These are phyloP conservation scores for Aurelia aurita DNA, from an alignment of 30 jellyfish, hydroid and myxozoan genomes.

Conservation along the genomic window DNA sequence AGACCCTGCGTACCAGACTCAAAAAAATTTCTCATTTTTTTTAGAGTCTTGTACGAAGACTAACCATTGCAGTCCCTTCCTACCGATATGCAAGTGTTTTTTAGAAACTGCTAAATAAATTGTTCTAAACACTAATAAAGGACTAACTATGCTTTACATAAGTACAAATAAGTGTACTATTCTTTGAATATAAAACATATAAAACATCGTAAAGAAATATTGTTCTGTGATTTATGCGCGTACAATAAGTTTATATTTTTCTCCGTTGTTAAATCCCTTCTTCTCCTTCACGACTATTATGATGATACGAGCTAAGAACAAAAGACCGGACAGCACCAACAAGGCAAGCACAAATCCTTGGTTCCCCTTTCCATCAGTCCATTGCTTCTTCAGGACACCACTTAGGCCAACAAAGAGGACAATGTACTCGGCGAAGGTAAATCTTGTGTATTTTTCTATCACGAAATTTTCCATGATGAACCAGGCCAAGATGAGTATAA, in stretches of 20 bases:
- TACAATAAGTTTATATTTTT: neutral
- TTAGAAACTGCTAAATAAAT: no score
- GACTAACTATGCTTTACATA: no score
- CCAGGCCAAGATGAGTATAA: conserved; percentile 62
- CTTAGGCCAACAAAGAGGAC: conserved; percentile 71
- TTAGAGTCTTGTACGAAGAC: no score
- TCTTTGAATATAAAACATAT: no score
- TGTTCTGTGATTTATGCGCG: neutral
- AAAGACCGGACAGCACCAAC: conserved; percentile 26
- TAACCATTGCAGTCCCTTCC: no score
- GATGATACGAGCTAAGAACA: conserved; percentile 16
- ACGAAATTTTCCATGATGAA: conserved; percentile 75
- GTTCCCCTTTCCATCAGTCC: conserved; percentile 68
- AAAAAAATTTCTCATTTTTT: no score
- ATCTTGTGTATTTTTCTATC: conserved; percentile 51
- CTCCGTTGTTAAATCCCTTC: neutral
- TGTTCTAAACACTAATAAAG: no score
- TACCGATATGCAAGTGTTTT: no score
- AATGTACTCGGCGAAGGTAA: conserved; percentile 63
- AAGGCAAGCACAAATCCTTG: conserved; percentile 49
- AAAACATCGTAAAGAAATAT: no score
- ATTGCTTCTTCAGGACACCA: conserved; percentile 64
- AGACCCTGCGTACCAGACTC: no score
- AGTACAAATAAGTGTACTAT: no score
- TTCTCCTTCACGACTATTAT: conserved; percentile 40